Conservation (phyloP, 2,113 vertebrate species). For the Coreoperca whiteheadi region DNA sequence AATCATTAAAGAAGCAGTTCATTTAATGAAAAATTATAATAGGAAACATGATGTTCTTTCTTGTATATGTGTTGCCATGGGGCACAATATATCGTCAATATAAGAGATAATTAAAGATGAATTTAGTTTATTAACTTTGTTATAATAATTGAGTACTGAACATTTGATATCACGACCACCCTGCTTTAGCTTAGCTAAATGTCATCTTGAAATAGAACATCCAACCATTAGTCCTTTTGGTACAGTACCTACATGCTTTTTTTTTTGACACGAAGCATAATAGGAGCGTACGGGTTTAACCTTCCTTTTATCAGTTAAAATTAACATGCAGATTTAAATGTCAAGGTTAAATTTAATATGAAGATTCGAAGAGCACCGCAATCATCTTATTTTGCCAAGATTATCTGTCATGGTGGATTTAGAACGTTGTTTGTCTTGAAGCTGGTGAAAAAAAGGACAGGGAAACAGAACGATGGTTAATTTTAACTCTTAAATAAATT, state of each 20-base stretch:
- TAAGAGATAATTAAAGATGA: not conserved
- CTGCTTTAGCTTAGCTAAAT: slow-evolving; percentile 26
- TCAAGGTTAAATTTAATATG: slow-evolving; percentile 59
- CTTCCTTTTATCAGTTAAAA: slow-evolving; percentile 38
- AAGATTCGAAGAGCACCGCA: slow-evolving; percentile 33
- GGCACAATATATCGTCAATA: not conserved
- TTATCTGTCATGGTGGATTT: slow-evolving; percentile 58
- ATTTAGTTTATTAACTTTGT: not conserved
- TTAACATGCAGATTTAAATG: slow-evolving; percentile 55
- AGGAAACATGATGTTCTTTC: not conserved
- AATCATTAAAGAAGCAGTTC: not conserved
- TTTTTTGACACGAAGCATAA: slow-evolving; percentile 25
- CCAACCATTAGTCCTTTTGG: slow-evolving; percentile 8
- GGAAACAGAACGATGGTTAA: slow-evolving; percentile 28
- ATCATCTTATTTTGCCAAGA: slow-evolving; percentile 50
- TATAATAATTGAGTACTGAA: not conserved
- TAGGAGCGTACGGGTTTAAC: slow-evolving; percentile 14
- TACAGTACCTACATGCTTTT: slow-evolving; percentile 17
- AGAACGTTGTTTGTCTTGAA: slow-evolving; percentile 33
- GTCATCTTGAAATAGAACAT: slow-evolving; percentile 32
- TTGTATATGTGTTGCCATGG: not conserved
- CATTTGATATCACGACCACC: not conserved
- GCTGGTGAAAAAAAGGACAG: slow-evolving; percentile 10
- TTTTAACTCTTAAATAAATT: slow-evolving; percentile 52
- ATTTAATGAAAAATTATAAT: not conserved